Evolutionary conservation across 2,888 invertebrate genomes (phyloP), one percentile per base, ranked within the genome.

Genomic region (Drosophila putrida): DNA sequence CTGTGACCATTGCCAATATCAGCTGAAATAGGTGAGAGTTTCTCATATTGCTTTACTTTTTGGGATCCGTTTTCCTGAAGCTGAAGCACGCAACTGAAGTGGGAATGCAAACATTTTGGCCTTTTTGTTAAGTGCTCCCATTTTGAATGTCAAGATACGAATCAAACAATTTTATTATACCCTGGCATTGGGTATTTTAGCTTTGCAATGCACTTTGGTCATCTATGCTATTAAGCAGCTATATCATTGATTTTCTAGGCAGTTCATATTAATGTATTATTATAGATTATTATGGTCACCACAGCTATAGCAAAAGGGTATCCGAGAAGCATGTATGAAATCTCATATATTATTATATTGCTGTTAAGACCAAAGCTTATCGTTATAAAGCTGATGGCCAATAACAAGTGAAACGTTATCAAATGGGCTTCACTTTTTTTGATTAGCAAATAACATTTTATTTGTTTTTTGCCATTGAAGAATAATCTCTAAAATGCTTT

Each of bases 111-210:
- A 33, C 20, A 27, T 49, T 11, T 64, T 46, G 20, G 57, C 10
- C n/a, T 88, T 88, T 80, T 80, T 82, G 73, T 88, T 46, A 79
- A 82, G 65, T 66, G 51, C 36, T 35, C 5, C 39, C 60, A 63
- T 50, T 60, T 25, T 41, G 55, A 69, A 58, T 73, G 57, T 63
- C 78, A 74, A 87, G 88, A 84, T 82, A 81, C 62, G 66, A 50
- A 11, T 11, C 43, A 6, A 49, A 33, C 4, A 25, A 46, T 49
- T 20, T 43, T 15, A 35, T 35, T 33, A 53, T 60, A 41, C 73
- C 4, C 65, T 49, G n/a, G n/a, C 6, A n/a, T 9, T 5, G 33
- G 8, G 11, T 39, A 6, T 10, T 27, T 35, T 27, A 6, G 10
- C 11, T 61, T 28, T 38, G 8, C 2, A 33, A 46, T 9, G 3